Evolutionary conservation across 2,797 vertebrate species (phyloP).

Genomic region (Alfaro cultratus): DNA sequence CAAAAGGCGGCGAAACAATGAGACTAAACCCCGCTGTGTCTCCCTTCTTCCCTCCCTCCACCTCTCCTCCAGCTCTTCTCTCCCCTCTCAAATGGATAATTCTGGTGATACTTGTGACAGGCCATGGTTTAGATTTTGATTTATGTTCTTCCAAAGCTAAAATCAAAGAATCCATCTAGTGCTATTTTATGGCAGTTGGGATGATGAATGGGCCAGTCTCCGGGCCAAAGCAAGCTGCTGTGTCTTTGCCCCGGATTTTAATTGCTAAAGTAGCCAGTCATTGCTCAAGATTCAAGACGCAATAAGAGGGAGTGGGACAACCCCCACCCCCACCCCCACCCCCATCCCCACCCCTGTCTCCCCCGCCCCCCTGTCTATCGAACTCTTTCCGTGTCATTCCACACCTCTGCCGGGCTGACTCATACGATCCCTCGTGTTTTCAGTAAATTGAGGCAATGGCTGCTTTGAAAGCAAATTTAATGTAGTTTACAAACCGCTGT

Average conservation of each 20-base stretch:
- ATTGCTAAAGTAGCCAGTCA: constrained; percentile 99
- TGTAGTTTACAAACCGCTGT: constrained; percentile 90
- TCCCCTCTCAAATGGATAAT: constrained; percentile 99
- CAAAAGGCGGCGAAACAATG: constrained; percentile 72
- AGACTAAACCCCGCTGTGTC: constrained; percentile 62
- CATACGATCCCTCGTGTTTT: constrained; percentile 61
- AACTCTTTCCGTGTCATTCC: constrained; percentile 52
- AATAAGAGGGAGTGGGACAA: constrained; percentile 83
- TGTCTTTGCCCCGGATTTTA: constrained; percentile 99
- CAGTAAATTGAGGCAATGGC: constrained; percentile 87
- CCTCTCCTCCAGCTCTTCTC: constrained; percentile 61
- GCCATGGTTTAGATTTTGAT: constrained; percentile 99
- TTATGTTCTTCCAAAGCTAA: constrained; percentile 99
- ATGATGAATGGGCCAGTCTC: constrained; percentile 99
- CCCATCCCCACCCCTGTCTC: constrained; percentile 2
- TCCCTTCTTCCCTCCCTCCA: constrained; percentile 38
- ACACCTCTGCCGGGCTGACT: constrained; percentile 47
- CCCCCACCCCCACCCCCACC: constrained; percentile 14
- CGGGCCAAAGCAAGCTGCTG: constrained; percentile 94
- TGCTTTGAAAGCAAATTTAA: constrained; percentile 88
- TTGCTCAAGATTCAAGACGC: constrained; percentile 97
- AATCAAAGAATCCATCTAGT: constrained; percentile 99
- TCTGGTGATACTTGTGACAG: constrained; percentile 99
- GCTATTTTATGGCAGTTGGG: constrained; percentile 99
- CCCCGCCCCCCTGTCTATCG: constrained; percentile 3